These are phyloP conservation scores for Syrmaticus mikado DNA, from an alignment of 2,113 vertebrate genomes.

Conservation along the genomic window DNA sequence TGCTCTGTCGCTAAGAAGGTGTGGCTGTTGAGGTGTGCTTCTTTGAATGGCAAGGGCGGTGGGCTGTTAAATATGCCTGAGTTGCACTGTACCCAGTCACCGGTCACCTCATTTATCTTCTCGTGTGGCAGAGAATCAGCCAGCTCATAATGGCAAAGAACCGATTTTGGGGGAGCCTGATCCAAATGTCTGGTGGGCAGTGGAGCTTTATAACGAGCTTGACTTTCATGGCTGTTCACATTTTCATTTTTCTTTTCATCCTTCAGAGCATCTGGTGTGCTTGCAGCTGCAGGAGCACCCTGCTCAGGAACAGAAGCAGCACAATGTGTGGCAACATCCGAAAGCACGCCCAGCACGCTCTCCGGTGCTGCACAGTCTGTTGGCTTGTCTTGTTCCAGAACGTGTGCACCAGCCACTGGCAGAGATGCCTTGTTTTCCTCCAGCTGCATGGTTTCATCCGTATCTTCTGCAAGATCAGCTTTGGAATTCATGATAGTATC, in stretches of 20 bases:
- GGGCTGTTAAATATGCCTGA: conserved; percentile 70
- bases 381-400: neutral
- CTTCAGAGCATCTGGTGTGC: neutral
- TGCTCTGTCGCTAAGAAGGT: conserved; percentile 72
- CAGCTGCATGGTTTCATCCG: conserved; percentile 7
- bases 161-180: conserved; percentile 64
- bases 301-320: neutral
- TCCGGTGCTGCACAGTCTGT: accelerated
- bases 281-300: neutral
- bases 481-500: neutral
- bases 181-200: conserved; percentile 43
- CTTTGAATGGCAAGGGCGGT: conserved; percentile 73
- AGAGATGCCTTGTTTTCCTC: neutral
- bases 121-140: conserved; percentile 60
- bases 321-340: neutral
- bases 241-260: conserved; percentile 39
- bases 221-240: conserved; percentile 29
- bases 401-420: neutral
- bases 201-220: conserved; percentile 45
- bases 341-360: accelerated
- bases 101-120: conserved; percentile 46
- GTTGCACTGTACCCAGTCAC: conserved; percentile 75
- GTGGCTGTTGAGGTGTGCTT: conserved; percentile 74
- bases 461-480: neutral
- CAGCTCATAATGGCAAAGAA: conserved; percentile 71